These are phyloP conservation scores for Rutpela maculata DNA, from an alignment of 2,888 invertebrate genomes.

Conservation along the genomic window DNA sequence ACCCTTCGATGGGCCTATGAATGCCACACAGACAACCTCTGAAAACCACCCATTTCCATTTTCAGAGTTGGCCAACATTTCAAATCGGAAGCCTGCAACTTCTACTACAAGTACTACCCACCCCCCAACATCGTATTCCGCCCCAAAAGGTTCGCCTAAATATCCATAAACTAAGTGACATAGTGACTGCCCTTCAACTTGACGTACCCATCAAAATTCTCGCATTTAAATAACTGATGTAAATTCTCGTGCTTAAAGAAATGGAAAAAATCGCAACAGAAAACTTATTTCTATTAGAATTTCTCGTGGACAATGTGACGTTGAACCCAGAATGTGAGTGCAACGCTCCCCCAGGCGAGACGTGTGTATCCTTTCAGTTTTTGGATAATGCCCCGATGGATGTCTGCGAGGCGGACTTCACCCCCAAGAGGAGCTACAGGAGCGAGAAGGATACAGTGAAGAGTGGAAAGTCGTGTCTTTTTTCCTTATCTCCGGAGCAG, in stretches of 20 bases:
- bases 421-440: constrained; percentile 64
- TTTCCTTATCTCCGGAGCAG: constrained; percentile 77
- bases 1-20: no score
- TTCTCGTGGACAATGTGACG: constrained; percentile 77
- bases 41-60: constrained; percentile 45
- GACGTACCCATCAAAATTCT: constrained; percentile 38
- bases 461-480: constrained; percentile 82
- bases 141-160: constrained; percentile 59
- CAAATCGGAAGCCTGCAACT: constrained; percentile 77
- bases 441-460: constrained; percentile 74
- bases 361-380: constrained; percentile 79
- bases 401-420: constrained; percentile 79
- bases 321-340: constrained; percentile 65
- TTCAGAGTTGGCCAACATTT: constrained; percentile 76
- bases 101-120: constrained; percentile 77
- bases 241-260: constrained; percentile 46
- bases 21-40: no score
- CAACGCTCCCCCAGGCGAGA: constrained; percentile 73
- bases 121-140: constrained; percentile 70
- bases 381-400: constrained; percentile 78
- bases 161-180: constrained; percentile 17
- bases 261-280: constrained; percentile 75
- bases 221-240: constrained; percentile 55
- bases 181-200: constrained; percentile 31
- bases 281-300: constrained; percentile 80